Evolutionary conservation across 1,140 invertebrate species (phyloP), one percentile per base, ranked within the genome.

Genomic region (Homarus americanus): DNA sequence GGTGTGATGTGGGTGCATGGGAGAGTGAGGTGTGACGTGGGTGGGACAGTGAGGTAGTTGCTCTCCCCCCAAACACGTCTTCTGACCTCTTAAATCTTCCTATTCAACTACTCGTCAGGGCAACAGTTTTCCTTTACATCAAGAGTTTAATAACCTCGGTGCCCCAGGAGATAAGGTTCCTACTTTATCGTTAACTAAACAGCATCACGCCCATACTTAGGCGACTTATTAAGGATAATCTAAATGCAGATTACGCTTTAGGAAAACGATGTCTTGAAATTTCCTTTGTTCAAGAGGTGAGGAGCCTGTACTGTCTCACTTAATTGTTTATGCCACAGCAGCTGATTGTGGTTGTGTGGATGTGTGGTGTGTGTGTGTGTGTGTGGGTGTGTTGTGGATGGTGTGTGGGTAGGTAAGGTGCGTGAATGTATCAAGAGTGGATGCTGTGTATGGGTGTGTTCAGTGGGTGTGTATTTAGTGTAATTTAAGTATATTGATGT

Each of bases 201-300:
- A 32, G 66, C 36, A 76, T 24, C 36, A 76, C 17, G 38, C 12
- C 9, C 73, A 40, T 12, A 40, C 73, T 38, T 40, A 73, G 9
- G 63, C 40, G 63, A 72, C 63, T 44, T 72, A 44, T 84, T 72
- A 84, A 44, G 36, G 63, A 72, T 58, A 10, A 84, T 84, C 69
- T 84, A 69, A 69, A 84, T 84, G 82, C 53, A 84, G 69, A 84
- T 84, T 72, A 24, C 82, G 17, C 9, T 72, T 36, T n/a, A 49
- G 28, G 82, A 36, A 72, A 84, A 41, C 28, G 36, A 17, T 72
- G 36, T 15, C 63, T n/a, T 72, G 66, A 84, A 69, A 84, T 72
- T 44, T 72, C 12, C 63, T n/a, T 63, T 24, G 34, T 44, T 41
- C 36, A 72, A 72, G 82, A 84, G 49, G 44, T 84, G 66, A 84